These are phyloP conservation scores for Onthophagus sagittarius DNA, from an alignment of 2,888 invertebrate species.

Conservation along the genomic window DNA sequence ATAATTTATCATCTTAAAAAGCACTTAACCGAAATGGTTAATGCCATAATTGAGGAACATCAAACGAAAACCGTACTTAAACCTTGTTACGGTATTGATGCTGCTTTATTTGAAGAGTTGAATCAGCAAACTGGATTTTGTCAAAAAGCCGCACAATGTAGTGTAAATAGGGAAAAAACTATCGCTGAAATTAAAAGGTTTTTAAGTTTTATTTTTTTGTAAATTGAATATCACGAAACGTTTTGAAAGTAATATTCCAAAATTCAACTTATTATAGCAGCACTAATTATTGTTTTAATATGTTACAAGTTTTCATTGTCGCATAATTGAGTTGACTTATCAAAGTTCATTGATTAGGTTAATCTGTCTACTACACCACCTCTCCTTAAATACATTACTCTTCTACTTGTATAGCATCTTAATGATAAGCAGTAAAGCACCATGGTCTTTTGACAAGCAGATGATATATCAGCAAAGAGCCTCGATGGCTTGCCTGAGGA, in stretches of 20 bases:
- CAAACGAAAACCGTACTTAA: conserved; percentile 56
- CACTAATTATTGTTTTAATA: no score
- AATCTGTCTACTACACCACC: no score
- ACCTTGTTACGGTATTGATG: conserved; percentile 61
- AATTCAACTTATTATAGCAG: no score
- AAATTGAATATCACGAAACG: conserved; percentile 25
- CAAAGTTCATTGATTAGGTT: no score
- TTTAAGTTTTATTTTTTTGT: conserved; percentile 32
- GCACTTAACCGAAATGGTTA: conserved; percentile 65
- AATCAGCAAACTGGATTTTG: conserved; percentile 70
- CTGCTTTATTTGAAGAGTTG: conserved; percentile 62
- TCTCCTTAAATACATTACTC: no score
- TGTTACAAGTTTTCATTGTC: no score
- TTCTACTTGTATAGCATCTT: no score
- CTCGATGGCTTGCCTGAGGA: no score
- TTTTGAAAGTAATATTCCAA: background rate
- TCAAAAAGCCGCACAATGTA: conserved; percentile 66
- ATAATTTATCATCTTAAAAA: conserved; percentile 63
- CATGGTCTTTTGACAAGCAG: no score
- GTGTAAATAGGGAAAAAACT: conserved; percentile 65
- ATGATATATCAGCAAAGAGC: no score
- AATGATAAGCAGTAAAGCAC: no score
- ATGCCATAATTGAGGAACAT: conserved; percentile 66
- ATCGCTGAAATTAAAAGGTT: conserved; percentile 66
- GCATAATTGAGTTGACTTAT: no score